phyloP scores from a whole-genome alignment of 2,888 invertebrate species.

The Phlogophora meticulosa region DNA sequence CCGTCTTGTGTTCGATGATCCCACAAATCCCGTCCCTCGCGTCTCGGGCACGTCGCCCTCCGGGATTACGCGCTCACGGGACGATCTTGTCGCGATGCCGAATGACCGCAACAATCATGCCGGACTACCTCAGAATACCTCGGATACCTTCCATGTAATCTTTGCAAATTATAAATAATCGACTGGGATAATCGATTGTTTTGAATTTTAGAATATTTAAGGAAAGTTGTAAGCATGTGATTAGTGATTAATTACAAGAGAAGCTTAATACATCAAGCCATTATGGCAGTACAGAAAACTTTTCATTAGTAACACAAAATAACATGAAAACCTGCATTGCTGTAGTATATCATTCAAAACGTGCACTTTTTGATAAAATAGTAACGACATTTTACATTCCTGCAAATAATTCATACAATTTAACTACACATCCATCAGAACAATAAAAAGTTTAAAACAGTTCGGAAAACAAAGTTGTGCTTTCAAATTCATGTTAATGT shows the following conservation, averaged over 20 bases:
- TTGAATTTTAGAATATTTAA: neutral
- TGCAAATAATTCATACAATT: conserved; percentile 28
- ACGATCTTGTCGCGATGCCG: conserved; percentile 76
- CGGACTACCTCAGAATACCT: conserved; percentile 71
- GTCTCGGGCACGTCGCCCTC: conserved; percentile 82
- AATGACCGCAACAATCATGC: conserved; percentile 79
- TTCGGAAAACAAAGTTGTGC: conserved; percentile 38
- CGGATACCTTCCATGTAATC: conserved; percentile 57
- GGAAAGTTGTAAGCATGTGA: too few species aligned
- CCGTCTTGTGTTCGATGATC: conserved; percentile 83
- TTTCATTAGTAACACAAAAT: too few species aligned
- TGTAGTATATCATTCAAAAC: too few species aligned
- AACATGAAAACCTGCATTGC: too few species aligned
- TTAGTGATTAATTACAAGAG: too few species aligned
- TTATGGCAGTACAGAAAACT: too few species aligned
- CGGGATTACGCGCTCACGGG: conserved; percentile 80
- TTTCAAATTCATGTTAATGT: conserved; percentile 58
- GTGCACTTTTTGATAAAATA: too few species aligned
- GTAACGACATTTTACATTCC: conserved; percentile 13
- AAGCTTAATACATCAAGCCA: too few species aligned
- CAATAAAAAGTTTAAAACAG: conserved; percentile 45
- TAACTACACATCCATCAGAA: conserved; percentile 35
- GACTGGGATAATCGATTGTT: conserved; percentile 22
- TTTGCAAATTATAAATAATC: conserved; percentile 58
- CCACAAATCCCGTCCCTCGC: conserved; percentile 82